phyloP scores from a whole-genome alignment of 1,140 invertebrate species.

The Neuroterus valhalla region DNA sequence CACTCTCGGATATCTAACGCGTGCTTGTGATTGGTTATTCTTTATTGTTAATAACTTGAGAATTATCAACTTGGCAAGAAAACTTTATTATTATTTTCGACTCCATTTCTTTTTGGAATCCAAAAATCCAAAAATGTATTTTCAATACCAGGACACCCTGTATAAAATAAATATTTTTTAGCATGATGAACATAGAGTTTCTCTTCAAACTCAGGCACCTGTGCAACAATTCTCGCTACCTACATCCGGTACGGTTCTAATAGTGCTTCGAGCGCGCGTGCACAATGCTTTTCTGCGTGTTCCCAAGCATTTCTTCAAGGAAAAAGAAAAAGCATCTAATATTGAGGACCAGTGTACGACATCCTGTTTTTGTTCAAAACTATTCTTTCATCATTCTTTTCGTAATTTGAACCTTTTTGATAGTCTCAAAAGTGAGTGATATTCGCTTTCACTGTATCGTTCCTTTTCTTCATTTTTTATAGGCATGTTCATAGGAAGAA shows the following conservation, averaged over 20 bases:
- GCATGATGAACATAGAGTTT: slow-evolving; percentile 1
- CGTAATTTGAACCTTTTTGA: slow-evolving; percentile 8
- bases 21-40: too few species aligned
- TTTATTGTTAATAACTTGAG: too few species aligned
- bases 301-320: not conserved
- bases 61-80: too few species aligned
- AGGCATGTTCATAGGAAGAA: not conserved
- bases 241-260: slow-evolving; percentile 9
- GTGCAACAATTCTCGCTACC: slow-evolving; percentile 19
- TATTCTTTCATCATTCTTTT: not conserved
- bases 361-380: not conserved
- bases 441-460: not conserved
- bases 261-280: not conserved
- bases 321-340: slow-evolving; percentile 9
- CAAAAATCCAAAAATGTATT: too few species aligned
- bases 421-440: not conserved
- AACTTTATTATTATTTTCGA: too few species aligned
- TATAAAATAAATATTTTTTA: slow-evolving; percentile 3
- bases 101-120: too few species aligned
- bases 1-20: too few species aligned
- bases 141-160: too few species aligned
- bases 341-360: not conserved
- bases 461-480: too few species aligned
- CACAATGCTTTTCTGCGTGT: not conserved
- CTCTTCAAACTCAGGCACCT: not conserved